These are phyloP conservation scores for Mongoloraphidia duomilia DNA, from an alignment of 2,888 invertebrate species.

Conservation along the genomic window DNA sequence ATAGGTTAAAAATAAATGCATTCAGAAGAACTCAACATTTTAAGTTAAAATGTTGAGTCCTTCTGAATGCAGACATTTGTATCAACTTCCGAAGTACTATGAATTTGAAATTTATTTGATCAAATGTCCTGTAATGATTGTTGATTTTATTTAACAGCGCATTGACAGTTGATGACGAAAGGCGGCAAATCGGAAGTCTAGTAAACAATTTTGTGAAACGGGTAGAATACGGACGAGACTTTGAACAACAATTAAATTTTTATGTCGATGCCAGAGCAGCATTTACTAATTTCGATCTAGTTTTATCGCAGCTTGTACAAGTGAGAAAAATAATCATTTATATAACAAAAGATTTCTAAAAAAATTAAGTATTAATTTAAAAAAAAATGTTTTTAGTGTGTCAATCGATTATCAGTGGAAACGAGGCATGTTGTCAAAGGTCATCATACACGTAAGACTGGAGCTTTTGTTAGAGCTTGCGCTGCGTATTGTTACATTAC, in stretches of 20 bases:
- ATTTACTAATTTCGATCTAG: slow-evolving; percentile 81
- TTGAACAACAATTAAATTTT: slow-evolving; percentile 84
- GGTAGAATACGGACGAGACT: slow-evolving; percentile 71
- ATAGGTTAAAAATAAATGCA: no score
- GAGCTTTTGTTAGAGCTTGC: slow-evolving; percentile 83
- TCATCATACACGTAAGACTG: slow-evolving; percentile 63
- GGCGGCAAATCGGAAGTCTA: slow-evolving; percentile 67
- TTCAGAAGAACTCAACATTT: no score
- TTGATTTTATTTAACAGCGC: slow-evolving; percentile 41
- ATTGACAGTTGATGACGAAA: slow-evolving; percentile 83
- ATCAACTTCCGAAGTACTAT: no score
- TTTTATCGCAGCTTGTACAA: slow-evolving; percentile 74
- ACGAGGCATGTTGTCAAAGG: slow-evolving; percentile 54
- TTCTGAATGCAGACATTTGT: no score
- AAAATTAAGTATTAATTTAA: slow-evolving; percentile 1
- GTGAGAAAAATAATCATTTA: slow-evolving; percentile 30
- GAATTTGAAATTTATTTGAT: no score
- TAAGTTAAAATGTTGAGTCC: no score
- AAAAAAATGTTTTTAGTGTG: slow-evolving; percentile 40
- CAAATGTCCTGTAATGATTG: background rate
- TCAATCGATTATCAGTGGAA: slow-evolving; percentile 62
- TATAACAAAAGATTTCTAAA: background rate
- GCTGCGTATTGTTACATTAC: slow-evolving; percentile 93
- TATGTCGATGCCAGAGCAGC: slow-evolving; percentile 84
- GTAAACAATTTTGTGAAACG: slow-evolving; percentile 67